phyloP scores from a whole-genome alignment of 2,113 vertebrate genomes.

The Paedocypris sp. region DNA sequence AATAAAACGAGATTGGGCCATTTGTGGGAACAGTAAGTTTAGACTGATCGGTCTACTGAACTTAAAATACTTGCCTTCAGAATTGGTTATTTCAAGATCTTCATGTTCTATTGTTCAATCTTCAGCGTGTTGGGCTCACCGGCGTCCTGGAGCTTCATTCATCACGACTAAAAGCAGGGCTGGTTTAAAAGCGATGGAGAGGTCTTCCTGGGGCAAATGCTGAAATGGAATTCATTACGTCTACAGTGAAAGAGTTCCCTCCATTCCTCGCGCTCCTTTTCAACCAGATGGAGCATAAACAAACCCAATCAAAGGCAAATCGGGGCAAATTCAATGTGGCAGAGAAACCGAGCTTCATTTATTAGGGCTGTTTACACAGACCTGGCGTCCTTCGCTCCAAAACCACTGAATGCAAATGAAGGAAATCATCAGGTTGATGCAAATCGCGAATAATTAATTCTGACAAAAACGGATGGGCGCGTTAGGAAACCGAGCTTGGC shows the following conservation, averaged over 20 bases:
- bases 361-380: constrained; percentile 58
- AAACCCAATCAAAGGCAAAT: constrained; percentile 61
- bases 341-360: constrained; percentile 59
- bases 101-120: no score
- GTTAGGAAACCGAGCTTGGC: constrained; percentile 48
- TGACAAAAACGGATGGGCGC: constrained; percentile 45
- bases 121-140: no score
- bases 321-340: constrained; percentile 60
- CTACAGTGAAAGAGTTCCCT: constrained; percentile 48
- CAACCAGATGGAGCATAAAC: constrained; percentile 53
- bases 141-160: no score
- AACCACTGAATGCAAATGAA: constrained; percentile 49
- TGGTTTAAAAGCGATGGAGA: constrained; percentile 6
- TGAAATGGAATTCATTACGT: constrained; percentile 53
- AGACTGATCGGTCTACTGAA: no score
- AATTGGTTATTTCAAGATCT: no score
- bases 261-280: neutral
- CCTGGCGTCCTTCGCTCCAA: constrained; percentile 40
- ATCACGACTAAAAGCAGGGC: no score
- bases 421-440: constrained; percentile 53
- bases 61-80: no score
- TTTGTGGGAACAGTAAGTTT: no score
- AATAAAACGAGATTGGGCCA: no score
- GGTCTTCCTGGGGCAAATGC: constrained; percentile 14
- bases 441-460: constrained; percentile 58